A percentile compares a stretch with the other conserved stretches of the same genome.
Conservation (phyloP, 2,888 invertebrate genomes). For the Willowsia nigromaculata region DNA sequence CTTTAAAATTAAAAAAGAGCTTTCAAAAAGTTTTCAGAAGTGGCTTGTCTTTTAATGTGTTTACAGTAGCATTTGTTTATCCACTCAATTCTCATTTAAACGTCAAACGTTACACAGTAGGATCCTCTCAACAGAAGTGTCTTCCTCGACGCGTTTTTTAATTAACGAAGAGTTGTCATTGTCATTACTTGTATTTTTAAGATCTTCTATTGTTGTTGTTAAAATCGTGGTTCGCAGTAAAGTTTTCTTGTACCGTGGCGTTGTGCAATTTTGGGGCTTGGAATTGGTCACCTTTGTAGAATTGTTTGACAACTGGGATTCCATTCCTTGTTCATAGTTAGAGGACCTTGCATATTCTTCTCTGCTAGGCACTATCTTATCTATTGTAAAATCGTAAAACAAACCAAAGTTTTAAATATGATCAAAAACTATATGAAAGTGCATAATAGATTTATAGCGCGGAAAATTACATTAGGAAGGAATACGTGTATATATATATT, state of each 20-base stretch:
- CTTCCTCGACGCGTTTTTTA: slow-evolving; percentile 40
- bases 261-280: not conserved
- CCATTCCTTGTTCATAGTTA: not conserved
- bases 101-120: slow-evolving; percentile 20
- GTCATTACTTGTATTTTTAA: not conserved
- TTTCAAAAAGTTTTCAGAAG: too few relatives aligned
- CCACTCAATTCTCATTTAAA: not conserved
- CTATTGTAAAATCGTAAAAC: not conserved
- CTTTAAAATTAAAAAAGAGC: too few relatives aligned
- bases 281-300: not conserved
- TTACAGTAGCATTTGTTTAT: not conserved
- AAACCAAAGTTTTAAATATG: not conserved
- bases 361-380: not conserved
- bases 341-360: not conserved
- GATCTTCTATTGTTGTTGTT: slow-evolving; percentile 42
- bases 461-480: too few relatives aligned
- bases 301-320: not conserved
- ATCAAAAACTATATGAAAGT: too few relatives aligned
- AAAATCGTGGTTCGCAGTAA: slow-evolving; percentile 19
- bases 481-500: too few relatives aligned
- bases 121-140: slow-evolving; percentile 25
- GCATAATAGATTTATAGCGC: too few relatives aligned
- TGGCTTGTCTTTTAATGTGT: too few relatives aligned
- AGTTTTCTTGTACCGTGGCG: slow-evolving; percentile 38
- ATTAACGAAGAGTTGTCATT: slow-evolving; percentile 11